Percentiles rank a stretch among this genome's conserved stretches.
phyloP scores from a whole-genome alignment of 1,140 invertebrate genomes.

The Galleria mellonella region DNA sequence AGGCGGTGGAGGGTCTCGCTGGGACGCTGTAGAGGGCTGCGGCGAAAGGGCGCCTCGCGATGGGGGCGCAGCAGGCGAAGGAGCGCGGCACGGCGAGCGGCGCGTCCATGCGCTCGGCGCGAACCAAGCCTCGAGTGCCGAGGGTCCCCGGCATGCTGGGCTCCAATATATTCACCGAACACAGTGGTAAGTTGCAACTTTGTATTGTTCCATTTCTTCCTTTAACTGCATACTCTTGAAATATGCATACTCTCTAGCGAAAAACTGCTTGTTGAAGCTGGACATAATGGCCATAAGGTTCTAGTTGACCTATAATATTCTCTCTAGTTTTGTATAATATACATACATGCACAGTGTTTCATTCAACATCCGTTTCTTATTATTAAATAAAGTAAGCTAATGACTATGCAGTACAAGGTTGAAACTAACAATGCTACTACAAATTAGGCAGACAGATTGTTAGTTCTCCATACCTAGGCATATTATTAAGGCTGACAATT shows the following conservation, averaged over 20 bases:
- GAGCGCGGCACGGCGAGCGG: conserved; percentile 82
- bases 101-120: conserved; percentile 78
- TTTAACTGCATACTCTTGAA: neutral
- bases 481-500: too few species aligned
- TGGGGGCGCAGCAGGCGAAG: conserved; percentile 94
- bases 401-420: too few species aligned
- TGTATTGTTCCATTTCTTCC: neutral
- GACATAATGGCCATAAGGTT: too few species aligned
- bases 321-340: too few species aligned
- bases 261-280: too few species aligned
- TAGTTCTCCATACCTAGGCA: too few species aligned
- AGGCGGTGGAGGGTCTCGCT: conserved; percentile 16
- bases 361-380: too few species aligned
- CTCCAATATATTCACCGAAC: conserved; percentile 92
- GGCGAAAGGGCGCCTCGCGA: conserved; percentile 40
- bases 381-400: too few species aligned
- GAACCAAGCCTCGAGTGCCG: conserved; percentile 80
- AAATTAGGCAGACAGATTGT: too few species aligned
- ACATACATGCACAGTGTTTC: too few species aligned
- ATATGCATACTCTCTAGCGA: neutral
- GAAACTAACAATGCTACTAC: too few species aligned
- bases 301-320: too few species aligned
- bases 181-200: conserved; percentile 81
- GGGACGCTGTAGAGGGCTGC: conserved; percentile 22
- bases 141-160: conserved; percentile 87